Evolutionary conservation across 2,797 vertebrate genomes (phyloP).

Genomic region (Catharus ustulatus): DNA sequence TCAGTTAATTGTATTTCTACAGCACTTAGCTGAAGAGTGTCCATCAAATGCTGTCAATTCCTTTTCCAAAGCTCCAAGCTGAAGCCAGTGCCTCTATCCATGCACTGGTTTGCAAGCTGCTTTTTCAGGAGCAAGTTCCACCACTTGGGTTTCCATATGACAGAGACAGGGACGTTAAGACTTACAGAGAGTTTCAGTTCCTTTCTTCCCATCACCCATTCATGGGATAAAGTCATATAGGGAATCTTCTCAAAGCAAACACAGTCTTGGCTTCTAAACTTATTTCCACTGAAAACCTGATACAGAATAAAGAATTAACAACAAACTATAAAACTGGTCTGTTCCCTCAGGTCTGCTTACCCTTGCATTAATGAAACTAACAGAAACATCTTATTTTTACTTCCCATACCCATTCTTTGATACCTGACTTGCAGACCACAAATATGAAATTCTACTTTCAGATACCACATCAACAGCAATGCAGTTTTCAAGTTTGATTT

Average conservation of each 20-base stretch:
- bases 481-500: neutral
- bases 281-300: neutral
- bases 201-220: neutral
- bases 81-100: too few relatives aligned
- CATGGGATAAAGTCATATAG: neutral
- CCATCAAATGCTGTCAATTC: neutral
- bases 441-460: neutral
- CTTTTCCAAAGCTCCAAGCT: neutral
- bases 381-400: neutral
- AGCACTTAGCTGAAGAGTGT: neutral
- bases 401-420: neutral
- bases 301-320: neutral
- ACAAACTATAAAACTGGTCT: neutral
- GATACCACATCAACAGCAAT: neutral
- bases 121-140: neutral
- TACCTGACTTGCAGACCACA: neutral
- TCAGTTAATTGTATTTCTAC: neutral
- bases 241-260: neutral
- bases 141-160: accelerated
- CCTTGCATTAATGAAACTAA: neutral
- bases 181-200: neutral
- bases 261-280: neutral
- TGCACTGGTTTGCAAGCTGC: neutral
- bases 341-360: neutral
- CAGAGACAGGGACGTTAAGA: accelerated